Evolutionary conservation across 2,888 invertebrate species (phyloP).

Genomic region (Oithona nana): DNA sequence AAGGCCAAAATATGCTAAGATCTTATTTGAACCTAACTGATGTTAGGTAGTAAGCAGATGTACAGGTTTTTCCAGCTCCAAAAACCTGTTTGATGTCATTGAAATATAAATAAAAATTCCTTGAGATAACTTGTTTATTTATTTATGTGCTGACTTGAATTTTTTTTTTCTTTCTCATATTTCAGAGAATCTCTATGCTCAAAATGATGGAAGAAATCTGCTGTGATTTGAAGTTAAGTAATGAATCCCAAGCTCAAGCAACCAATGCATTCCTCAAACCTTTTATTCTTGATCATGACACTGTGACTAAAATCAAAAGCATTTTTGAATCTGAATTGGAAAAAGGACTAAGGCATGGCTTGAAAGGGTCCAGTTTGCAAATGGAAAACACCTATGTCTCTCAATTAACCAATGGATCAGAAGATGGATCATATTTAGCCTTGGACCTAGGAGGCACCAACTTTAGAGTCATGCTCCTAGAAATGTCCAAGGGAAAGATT

Average conservation of each 20-base stretch:
- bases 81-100: too few relatives aligned
- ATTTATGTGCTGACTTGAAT: too few relatives aligned
- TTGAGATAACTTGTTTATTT: too few relatives aligned
- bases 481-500: constrained; percentile 37
- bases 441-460: constrained; percentile 64
- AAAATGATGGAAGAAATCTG: too few relatives aligned
- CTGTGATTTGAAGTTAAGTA: background rate
- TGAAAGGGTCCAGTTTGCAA: constrained; percentile 39
- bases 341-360: constrained; percentile 5
- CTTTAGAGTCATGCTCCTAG: constrained; percentile 49
- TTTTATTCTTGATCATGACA: background rate
- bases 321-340: constrained; percentile 7
- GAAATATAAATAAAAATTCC: too few relatives aligned
- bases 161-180: too few relatives aligned
- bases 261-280: background rate
- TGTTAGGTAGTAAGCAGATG: too few relatives aligned
- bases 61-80: too few relatives aligned
- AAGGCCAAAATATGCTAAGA: too few relatives aligned
- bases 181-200: too few relatives aligned
- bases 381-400: constrained; percentile 61
- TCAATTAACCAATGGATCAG: constrained; percentile 49
- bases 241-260: background rate
- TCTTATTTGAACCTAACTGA: too few relatives aligned
- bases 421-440: constrained; percentile 51
- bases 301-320: background rate